Conservation (phyloP, 2,888 invertebrate species). For the Lepidocyrtinus sp. region DNA sequence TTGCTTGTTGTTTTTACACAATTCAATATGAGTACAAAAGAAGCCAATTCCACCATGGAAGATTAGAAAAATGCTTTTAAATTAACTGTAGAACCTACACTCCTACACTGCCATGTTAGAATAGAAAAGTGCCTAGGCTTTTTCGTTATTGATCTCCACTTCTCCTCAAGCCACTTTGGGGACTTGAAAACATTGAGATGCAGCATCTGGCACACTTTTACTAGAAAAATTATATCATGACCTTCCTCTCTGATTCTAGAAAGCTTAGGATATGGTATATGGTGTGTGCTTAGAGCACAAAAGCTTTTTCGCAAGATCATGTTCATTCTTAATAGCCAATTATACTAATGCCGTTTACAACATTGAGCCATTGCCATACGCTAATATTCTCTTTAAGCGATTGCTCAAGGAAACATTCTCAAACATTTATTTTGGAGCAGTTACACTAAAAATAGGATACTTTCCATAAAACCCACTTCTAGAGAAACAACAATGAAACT, state of each 20-base stretch:
- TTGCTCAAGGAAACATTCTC: too few relatives aligned
- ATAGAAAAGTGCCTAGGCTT: too few relatives aligned
- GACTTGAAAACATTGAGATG: background rate
- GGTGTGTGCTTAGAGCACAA: background rate
- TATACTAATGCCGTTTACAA: conserved; percentile 16
- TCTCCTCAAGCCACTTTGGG: background rate
- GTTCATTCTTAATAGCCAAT: conserved; percentile 8
- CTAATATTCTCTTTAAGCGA: too few relatives aligned
- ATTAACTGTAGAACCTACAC: background rate
- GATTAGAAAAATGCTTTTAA: conserved; percentile 9
- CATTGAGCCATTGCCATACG: background rate
- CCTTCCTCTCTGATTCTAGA: conserved; percentile 1
- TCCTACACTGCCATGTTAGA: too few relatives aligned
- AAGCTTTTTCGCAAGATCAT: background rate
- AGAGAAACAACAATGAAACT: conserved; percentile 15
- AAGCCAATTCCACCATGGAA: background rate
- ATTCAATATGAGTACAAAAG: background rate
- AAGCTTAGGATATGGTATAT: too few relatives aligned
- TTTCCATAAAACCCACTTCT: too few relatives aligned
- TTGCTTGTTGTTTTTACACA: background rate
- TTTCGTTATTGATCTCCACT: background rate
- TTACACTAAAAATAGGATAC: too few relatives aligned
- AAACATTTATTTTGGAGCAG: too few relatives aligned
- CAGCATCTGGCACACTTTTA: conserved; percentile 8
- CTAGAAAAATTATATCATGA: background rate